These are phyloP conservation scores for Acridotheres tristis DNA, from an alignment of 2,797 vertebrate genomes.

Conservation along the genomic window DNA sequence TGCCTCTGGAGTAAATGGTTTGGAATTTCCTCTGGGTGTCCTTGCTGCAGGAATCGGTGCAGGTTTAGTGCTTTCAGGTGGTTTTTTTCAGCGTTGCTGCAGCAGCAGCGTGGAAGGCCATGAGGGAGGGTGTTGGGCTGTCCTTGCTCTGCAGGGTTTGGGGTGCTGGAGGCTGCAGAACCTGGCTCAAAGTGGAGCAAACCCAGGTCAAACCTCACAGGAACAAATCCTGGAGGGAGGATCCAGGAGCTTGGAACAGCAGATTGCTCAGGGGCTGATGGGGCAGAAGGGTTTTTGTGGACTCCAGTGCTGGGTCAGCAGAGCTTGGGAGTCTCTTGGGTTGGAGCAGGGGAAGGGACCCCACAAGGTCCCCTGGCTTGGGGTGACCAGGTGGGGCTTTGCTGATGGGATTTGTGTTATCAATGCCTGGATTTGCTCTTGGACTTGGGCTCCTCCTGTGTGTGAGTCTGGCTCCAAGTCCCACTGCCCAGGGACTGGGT, in stretches of 20 bases:
- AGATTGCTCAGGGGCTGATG: neutral
- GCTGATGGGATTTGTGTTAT: neutral
- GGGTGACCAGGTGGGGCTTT: neutral
- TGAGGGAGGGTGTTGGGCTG: neutral
- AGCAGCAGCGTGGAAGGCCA: neutral
- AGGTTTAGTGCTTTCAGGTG: neutral
- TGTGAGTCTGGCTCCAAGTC: neutral
- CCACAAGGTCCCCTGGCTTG: neutral
- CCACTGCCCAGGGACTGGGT: fast-evolving
- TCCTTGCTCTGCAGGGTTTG: no score
- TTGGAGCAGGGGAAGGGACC: neutral
- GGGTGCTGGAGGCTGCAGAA: neutral
- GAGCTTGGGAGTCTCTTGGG: fast-evolving
- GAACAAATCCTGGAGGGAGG: neutral
- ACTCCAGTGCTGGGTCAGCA: neutral
- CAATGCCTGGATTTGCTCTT: neutral
- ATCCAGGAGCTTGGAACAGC: neutral
- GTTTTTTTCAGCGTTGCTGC: neutral
- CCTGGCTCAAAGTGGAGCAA: neutral
- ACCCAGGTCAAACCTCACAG: neutral
- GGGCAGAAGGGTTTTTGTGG: neutral
- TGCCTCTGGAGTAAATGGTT: neutral
- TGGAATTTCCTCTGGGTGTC: neutral
- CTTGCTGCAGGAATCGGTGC: neutral
- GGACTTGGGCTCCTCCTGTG: no score